Conservation (phyloP, 2,797 vertebrate species). For the Rhynchotus rufescens region DNA sequence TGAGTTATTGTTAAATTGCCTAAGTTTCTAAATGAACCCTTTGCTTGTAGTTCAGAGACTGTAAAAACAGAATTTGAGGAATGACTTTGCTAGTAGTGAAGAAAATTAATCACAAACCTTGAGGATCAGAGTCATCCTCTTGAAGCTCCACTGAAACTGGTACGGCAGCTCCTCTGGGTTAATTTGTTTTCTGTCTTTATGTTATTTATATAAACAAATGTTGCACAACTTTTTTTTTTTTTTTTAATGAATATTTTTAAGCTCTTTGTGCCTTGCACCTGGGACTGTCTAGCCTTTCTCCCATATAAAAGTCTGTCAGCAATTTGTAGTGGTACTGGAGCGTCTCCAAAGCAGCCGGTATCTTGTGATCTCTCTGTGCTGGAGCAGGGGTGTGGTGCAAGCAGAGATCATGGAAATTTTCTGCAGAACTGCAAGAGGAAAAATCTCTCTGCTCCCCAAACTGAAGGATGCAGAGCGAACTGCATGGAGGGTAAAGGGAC, state of each 20-base stretch:
- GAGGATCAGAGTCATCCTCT: not conserved
- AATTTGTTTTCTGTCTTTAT: not conserved
- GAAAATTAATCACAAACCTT: constrained; percentile 2
- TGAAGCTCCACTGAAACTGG: constrained; percentile 1
- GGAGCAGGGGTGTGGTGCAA: constrained; percentile 11
- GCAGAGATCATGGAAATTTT: not conserved
- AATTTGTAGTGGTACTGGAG: constrained; percentile 13
- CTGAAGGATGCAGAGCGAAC: not conserved
- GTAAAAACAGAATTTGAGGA: not conserved
- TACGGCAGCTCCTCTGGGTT: not conserved
- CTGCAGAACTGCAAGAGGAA: not conserved
- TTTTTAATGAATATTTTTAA: not conserved
- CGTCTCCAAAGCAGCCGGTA: not conserved
- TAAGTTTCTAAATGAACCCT: not conserved
- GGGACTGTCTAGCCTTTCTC: not conserved
- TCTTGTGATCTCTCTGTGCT: constrained; percentile 3
- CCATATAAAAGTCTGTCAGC: not conserved
- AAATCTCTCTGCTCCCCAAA: accelerated
- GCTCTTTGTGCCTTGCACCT: not conserved
- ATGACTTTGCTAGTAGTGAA: not conserved
- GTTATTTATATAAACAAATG: constrained; percentile 44
- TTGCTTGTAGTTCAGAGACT: not conserved
- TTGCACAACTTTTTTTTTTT: not conserved
- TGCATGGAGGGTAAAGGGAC: not conserved
- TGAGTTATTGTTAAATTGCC: not conserved